Percentiles rank a stretch among this genome's conserved stretches.
These are phyloP conservation scores for Mimachlamys varia DNA, from an alignment of 2,888 invertebrate species.

Conservation along the genomic window DNA sequence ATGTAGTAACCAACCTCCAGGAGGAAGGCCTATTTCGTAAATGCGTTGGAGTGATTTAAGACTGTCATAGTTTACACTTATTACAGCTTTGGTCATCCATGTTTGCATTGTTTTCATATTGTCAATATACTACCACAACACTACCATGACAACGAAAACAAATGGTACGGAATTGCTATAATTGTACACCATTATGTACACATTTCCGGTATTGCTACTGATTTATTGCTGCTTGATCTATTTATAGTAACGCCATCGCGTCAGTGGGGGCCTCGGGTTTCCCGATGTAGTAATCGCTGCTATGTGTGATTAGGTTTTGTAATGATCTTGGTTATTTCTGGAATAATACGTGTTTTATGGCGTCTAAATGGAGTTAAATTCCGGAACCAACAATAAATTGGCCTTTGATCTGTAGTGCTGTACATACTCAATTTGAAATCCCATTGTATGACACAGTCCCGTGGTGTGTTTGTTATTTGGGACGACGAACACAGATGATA, in stretches of 20 bases:
- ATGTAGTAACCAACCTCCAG: neutral
- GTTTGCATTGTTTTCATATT: neutral
- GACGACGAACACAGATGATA: neutral
- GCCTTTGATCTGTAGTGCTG: neutral
- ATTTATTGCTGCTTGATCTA: neutral
- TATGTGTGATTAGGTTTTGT: constrained; percentile 5
- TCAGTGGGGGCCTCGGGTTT: neutral
- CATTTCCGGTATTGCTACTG: neutral
- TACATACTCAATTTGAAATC: neutral
- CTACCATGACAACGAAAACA: neutral
- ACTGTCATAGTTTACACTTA: neutral
- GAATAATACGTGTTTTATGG: neutral
- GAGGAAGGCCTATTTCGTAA: neutral
- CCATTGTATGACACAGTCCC: neutral
- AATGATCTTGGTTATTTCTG: neutral
- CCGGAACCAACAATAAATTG: neutral
- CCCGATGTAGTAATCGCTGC: neutral
- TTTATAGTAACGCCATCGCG: neutral
- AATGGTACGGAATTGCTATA: neutral
- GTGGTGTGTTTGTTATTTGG: neutral
- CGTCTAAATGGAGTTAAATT: neutral
- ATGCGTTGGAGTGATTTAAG: neutral
- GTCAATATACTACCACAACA: neutral
- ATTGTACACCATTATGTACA: neutral
- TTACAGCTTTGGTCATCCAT: neutral